Percentiles rank a stretch among this genome's conserved stretches.
Conservation (phyloP, 2,797 vertebrate species). For the Spondyliosoma cantharus region DNA sequence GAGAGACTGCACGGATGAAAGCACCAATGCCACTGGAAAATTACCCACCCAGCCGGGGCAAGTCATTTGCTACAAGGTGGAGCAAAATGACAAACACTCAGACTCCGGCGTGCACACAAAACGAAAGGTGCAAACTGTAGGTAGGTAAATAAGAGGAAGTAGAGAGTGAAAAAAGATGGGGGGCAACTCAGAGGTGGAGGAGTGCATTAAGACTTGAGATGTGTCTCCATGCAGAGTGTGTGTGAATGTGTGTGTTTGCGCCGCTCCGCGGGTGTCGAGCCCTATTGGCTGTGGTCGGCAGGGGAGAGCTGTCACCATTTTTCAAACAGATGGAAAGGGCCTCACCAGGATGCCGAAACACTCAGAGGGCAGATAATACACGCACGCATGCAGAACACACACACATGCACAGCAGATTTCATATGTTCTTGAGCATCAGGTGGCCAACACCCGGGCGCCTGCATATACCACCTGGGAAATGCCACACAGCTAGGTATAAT, state of each 20-base stretch:
- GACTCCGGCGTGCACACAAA: slow-evolving; percentile 10
- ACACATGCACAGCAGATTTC: slow-evolving; percentile 39
- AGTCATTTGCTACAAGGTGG: slow-evolving; percentile 61
- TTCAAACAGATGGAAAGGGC: slow-evolving; percentile 55
- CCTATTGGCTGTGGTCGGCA: slow-evolving; percentile 31
- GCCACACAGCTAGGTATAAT: slow-evolving; percentile 67
- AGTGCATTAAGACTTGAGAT: slow-evolving; percentile 12
- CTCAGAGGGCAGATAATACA: slow-evolving; percentile 39
- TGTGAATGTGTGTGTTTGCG: slow-evolving; percentile 2
- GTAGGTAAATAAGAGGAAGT: slow-evolving; percentile 42
- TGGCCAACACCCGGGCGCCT: slow-evolving; percentile 49
- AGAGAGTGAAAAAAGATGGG: slow-evolving; percentile 25
- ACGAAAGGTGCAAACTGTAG: slow-evolving; percentile 16
- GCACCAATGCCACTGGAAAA: slow-evolving; percentile 66
- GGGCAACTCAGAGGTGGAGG: slow-evolving; percentile 16
- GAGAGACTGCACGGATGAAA: slow-evolving; percentile 72
- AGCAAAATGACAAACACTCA: slow-evolving; percentile 55
- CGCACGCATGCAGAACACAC: slow-evolving; percentile 3
- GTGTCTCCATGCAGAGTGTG: slow-evolving; percentile 5
- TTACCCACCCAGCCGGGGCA: slow-evolving; percentile 60
- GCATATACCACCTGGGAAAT: slow-evolving; percentile 67
- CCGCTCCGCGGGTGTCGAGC: slow-evolving; percentile 42
- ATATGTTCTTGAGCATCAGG: slow-evolving; percentile 69
- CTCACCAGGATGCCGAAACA: slow-evolving; percentile 32
- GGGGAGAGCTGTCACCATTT: slow-evolving; percentile 39